Evolutionary conservation across 1,140 invertebrate genomes (phyloP).

Genomic region (Atopsyche davidsoni): DNA sequence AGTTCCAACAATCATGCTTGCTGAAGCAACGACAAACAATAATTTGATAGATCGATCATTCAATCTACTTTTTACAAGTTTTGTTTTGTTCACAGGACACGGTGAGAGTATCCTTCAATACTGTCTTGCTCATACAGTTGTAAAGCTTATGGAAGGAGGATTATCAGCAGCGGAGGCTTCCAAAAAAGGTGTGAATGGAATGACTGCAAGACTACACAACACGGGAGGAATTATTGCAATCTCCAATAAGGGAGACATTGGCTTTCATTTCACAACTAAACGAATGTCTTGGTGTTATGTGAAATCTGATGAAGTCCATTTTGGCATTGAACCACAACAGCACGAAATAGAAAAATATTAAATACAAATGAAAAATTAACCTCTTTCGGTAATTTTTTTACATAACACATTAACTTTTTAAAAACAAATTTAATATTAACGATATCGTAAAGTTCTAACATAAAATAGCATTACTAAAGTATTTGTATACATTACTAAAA

Average conservation of each 20-base stretch:
- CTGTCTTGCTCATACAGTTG: slow-evolving; percentile 59
- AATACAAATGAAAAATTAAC: too few relatives aligned
- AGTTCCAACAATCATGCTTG: too few relatives aligned
- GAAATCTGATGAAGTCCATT: slow-evolving; percentile 47
- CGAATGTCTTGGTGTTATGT: slow-evolving; percentile 67
- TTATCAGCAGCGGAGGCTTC: slow-evolving; percentile 47
- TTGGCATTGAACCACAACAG: slow-evolving; percentile 42
- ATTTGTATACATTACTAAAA: too few relatives aligned
- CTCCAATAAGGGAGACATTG: slow-evolving; percentile 54
- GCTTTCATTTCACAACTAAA: slow-evolving; percentile 55
- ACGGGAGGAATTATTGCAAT: slow-evolving; percentile 64
- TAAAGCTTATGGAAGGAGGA: slow-evolving; percentile 52
- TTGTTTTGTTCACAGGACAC: slow-evolving; percentile 49
- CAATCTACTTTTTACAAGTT: too few relatives aligned
- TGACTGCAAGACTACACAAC: slow-evolving; percentile 54
- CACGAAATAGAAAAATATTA: slow-evolving; percentile 13
- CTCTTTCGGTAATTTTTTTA: too few relatives aligned
- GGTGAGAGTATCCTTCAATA: slow-evolving; percentile 61
- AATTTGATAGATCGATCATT: too few relatives aligned
- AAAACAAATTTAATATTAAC: too few relatives aligned
- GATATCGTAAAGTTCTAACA: too few relatives aligned
- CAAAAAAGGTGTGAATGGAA: slow-evolving; percentile 47
- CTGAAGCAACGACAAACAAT: too few relatives aligned
- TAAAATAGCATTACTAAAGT: too few relatives aligned
- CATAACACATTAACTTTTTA: too few relatives aligned